Percentiles rank a stretch among this genome's conserved stretches.
phyloP scores from a whole-genome alignment of 1,140 invertebrate genomes.

The Neotoxoptera formosana region DNA sequence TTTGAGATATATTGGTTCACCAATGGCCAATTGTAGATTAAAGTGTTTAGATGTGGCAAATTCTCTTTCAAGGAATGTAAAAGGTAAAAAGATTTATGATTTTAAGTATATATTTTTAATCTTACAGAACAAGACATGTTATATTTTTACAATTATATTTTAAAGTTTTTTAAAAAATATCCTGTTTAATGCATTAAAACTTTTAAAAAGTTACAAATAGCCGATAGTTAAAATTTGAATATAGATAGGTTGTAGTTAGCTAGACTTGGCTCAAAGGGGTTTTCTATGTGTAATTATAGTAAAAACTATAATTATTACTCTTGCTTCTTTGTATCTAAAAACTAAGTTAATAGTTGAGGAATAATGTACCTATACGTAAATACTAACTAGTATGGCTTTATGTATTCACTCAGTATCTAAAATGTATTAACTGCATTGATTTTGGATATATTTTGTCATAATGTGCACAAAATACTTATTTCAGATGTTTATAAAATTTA shows the following conservation, averaged over 20 bases:
- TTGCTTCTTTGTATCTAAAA: too few species aligned
- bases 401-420: too few species aligned
- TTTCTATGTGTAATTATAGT: too few species aligned
- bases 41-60: slow-evolving; percentile 11
- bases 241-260: too few species aligned
- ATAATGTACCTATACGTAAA: too few species aligned
- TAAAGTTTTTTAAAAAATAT: too few species aligned
- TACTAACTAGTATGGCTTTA: too few species aligned
- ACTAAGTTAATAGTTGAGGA: too few species aligned
- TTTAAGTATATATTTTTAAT: background rate
- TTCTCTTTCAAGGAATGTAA: slow-evolving; percentile 2
- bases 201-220: background rate
- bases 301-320: too few species aligned
- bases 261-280: too few species aligned
- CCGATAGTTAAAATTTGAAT: too few species aligned
- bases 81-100: background rate
- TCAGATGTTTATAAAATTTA: background rate
- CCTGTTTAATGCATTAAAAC: background rate
- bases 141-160: background rate
- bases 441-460: background rate
- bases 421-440: too few species aligned
- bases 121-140: background rate
- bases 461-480: background rate
- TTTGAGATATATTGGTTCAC: slow-evolving; percentile 16
- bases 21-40: background rate